A percentile compares a stretch with the other conserved stretches of the same genome.
These are phyloP conservation scores for Asobara japonica DNA, from an alignment of 1,140 invertebrate species.

Conservation along the genomic window DNA sequence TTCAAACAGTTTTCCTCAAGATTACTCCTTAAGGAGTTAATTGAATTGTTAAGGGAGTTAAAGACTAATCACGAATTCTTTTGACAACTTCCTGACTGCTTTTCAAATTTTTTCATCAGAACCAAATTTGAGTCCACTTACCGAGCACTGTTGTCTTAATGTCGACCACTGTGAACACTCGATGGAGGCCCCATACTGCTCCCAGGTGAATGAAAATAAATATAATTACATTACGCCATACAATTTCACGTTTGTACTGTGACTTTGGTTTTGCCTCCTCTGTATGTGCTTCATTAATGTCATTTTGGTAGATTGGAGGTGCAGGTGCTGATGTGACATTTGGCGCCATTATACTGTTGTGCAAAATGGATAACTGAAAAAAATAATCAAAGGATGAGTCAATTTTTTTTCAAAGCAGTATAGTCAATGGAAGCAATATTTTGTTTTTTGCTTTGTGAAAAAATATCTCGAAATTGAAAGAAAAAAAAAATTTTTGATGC, in stretches of 20 bases:
- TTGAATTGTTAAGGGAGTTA: too few relatives aligned
- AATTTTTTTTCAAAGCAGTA: too few relatives aligned
- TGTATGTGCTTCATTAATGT: conserved; percentile 64
- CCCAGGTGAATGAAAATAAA: conserved; percentile 88
- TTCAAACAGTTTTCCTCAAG: too few relatives aligned
- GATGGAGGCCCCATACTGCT: conserved; percentile 85
- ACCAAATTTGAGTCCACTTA: conserved; percentile 67
- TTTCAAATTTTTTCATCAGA: too few relatives aligned
- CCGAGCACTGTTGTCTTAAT: conserved; percentile 80
- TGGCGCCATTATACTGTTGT: conserved; percentile 67
- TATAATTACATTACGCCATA: conserved; percentile 92
- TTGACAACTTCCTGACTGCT: too few relatives aligned
- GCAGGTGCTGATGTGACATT: conserved; percentile 70
- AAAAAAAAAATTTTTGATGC: too few relatives aligned
- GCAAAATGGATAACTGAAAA: not conserved
- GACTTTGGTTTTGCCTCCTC: conserved; percentile 63
- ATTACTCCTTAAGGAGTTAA: too few relatives aligned
- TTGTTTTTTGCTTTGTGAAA: too few relatives aligned
- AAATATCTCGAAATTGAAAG: too few relatives aligned
- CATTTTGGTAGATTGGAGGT: conserved; percentile 74
- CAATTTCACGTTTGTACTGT: conserved; percentile 71
- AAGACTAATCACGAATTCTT: too few relatives aligned
- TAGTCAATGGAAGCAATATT: too few relatives aligned
- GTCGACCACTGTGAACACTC: conserved; percentile 82
- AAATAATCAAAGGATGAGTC: not conserved